Base-by-base conservation (phyloP, 2,113 vertebrate species). In the Cheirogaleus medius region DNA sequence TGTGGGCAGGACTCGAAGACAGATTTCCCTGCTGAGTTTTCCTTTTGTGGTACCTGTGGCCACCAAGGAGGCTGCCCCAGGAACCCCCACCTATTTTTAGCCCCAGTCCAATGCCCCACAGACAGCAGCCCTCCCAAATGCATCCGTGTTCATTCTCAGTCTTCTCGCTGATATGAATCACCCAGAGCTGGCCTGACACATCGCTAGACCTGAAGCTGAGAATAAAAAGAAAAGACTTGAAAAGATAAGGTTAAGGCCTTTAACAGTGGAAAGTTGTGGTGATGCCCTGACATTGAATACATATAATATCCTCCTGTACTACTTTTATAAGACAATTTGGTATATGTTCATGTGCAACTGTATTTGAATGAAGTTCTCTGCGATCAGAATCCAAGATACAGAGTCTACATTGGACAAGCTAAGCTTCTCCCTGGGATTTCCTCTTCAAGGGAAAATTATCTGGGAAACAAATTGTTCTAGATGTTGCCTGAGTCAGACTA, bases 81-180 rank as follows among this genome's bases (percentile, higher is more conserved):
- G 94, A 97, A 89, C 87, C 73, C 81, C 93, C 82, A 42, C 23
- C 86, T 97, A 97, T 97, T 96, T 96, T 97, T 96, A 97, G 95
- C 71, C 25, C 89, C 64, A n/a, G 47, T 93, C 80, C 39, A 90
- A 83, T 6, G 68, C 83, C 58, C 76, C 52, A 6, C 60, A 80
- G 78, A 60, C 23, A 49, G 92, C 85, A 78, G 13, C 83, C 66
- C 18, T 66, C 85, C 20, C 69, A 13, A 17, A 17, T 13, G 37
- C 32, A n/a, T 86, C 25, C 21, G 1, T 23, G 82, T 63, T 69
- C 29, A 63, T 86, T 96, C 92, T 94, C 74, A 85, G 2, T 77
- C 91, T 77, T 74, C 10, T n/a, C 11, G 15, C 64, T 23, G 12
- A 1, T 14, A 63, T 84, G 91, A 94, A 76, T 98, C 96, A 96